Base-by-base conservation (phyloP, 2,888 invertebrate genomes). In the Nebria salina region DNA sequence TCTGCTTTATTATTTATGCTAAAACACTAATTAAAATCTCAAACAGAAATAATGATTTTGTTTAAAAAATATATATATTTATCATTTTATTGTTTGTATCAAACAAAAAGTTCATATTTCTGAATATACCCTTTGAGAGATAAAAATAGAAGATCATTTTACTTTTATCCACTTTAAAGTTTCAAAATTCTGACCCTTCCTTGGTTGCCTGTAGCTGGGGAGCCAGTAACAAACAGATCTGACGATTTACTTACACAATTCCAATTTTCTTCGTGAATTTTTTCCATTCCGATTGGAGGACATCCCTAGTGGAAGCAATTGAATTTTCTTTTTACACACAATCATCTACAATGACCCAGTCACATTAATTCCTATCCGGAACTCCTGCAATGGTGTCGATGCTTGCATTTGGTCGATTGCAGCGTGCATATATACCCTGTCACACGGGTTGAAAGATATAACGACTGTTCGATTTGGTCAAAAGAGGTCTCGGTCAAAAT, bases 271-370 rank as follows among this genome's bases (percentile, higher is more conserved):
- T 72, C 73, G 82, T 82, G 76, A 79, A 82, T 80, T 83, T 83
- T 83, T 82, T 82, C 83, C 83, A 82, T 83, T 83, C 82, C 79
- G 83, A 72, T 80, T 64, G 83, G 65, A 76, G 77, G 82, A 72
- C 75, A 77, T 77, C 77, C 65, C 75, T 70, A 75, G 78, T 54
- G 54, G 68, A 70, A 68, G 76, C 81, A 75, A 82, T 83, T 83
- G 83, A 83, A 83, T 82, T 83, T 76, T 73, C 42, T n/a, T 65
- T 73, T 54, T 8, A 54, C 54, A 54, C 72, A 43, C 54, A 64
- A 78, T 78, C 72, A 78, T 72, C 65, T 42, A 73, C 73, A 78
- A 72, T 64, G 78, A 66, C 34, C 78, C 78, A 41, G 9, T n/a
- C 42, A 65, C 65, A 65, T 66, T 73, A 41, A 73, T 54, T 34